phyloP scores from a whole-genome alignment of 2,113 vertebrate genomes.

The Triplophysa rosa region DNA sequence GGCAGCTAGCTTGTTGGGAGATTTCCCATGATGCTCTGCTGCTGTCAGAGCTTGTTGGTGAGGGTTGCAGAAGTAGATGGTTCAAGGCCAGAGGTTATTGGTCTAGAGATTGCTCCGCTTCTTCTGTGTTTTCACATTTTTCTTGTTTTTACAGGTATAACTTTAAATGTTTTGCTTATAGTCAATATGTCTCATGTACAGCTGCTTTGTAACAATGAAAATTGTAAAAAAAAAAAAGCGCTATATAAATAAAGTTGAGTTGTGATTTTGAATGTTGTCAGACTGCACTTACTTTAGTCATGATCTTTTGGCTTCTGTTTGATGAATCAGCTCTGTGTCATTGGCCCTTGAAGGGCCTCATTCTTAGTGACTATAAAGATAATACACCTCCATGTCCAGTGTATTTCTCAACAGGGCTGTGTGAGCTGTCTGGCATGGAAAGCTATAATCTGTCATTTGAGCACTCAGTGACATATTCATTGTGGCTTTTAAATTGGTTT shows the following conservation, averaged over 20 bases:
- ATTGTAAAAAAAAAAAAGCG: too few relatives aligned
- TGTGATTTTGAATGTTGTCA: slow-evolving; percentile 7
- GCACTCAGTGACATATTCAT: background rate
- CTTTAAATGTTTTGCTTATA: too few relatives aligned
- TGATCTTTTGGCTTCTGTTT: slow-evolving; percentile 1
- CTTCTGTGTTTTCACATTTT: too few relatives aligned
- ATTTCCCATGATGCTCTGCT: background rate
- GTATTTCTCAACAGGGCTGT: background rate
- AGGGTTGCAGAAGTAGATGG: background rate
- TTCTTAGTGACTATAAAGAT: background rate
- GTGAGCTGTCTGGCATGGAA: background rate
- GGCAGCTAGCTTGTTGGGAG: background rate
- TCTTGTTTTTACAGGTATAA: too few relatives aligned
- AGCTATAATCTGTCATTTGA: background rate
- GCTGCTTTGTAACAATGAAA: too few relatives aligned
- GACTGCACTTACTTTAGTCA: background rate
- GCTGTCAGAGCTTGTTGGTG: background rate
- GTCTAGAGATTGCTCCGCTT: background rate
- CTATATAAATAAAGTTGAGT: too few relatives aligned
- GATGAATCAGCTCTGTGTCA: slow-evolving; percentile 16
- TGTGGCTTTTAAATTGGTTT: background rate
- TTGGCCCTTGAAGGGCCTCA: background rate
- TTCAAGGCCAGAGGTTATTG: background rate
- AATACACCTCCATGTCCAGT: background rate
- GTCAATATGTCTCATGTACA: too few relatives aligned